Evolutionary conservation across 2,797 vertebrate species (phyloP), one percentile per base, ranked within the genome.

Genomic region (Gymnothorax reevesii): DNA sequence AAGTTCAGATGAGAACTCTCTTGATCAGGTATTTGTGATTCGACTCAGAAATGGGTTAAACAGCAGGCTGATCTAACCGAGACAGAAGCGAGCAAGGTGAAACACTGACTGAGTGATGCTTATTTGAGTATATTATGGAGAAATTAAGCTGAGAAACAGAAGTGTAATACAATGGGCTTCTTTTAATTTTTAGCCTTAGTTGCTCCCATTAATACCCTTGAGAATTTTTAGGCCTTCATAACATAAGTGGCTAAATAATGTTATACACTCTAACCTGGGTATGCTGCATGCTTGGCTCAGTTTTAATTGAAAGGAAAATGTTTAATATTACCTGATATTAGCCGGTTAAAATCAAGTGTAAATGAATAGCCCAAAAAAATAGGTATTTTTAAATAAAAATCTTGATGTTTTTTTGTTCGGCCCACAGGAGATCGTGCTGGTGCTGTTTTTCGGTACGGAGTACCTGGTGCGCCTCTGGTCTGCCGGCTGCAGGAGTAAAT

Each of bases 401-500:
- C 20, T 1, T 6, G 20, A 20, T 89, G 49, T 85, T 75, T 91
- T 88, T 93, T 88, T 92, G 87, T 49, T 79, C 2, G 27, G 77
- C 77, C 87, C 57, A 20, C 92, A 98, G 97, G 97, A 98, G 93
- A 98, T 97, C 80, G 96, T 97, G 82, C 94, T 98, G 94, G 97
- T 98, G 92, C 94, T 98, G 90, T 98, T 98, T 93, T 98, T 98
- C 90, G 97, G 97, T 85, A 95, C 95, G 0, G 97, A 98, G 93
- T 98, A 98, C 73, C 90, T 96, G 91, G 96, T 98, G 71, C 95
- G 96, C 82, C 92, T 98, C 87, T 98, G 97, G 97, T 97, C 97
- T 33, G 97, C 97, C 57, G 97, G 97, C 91, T 98, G 97, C 90
- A 95, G 97, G 91, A 98, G 96, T 92, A 98, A 98, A 94, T 98